phyloP scores from a whole-genome alignment of 2,113 vertebrate genomes.

The Miniopterus natalensis region DNA sequence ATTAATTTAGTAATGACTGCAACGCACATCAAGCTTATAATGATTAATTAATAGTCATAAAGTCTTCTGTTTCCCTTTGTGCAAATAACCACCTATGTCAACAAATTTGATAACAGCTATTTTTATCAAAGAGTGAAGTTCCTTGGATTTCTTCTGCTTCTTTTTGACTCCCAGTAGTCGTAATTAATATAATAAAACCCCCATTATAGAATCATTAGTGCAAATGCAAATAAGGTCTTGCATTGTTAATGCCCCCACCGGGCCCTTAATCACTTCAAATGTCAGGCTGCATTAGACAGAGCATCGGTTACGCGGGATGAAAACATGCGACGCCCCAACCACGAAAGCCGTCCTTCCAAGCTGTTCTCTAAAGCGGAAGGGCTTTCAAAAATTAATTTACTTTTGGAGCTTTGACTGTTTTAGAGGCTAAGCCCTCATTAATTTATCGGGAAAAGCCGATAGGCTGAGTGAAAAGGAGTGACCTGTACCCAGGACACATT shows the following conservation, averaged over 20 bases:
- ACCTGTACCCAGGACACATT: background rate
- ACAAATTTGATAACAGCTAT: constrained; percentile 75
- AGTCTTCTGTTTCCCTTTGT: constrained; percentile 75
- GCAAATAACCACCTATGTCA: constrained; percentile 83
- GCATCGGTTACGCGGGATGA: constrained; percentile 83
- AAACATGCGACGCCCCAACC: constrained; percentile 68
- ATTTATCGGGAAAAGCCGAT: constrained; percentile 38
- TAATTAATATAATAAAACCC: constrained; percentile 89
- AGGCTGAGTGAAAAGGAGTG: background rate
- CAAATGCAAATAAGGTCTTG: constrained; percentile 87
- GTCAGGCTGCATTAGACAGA: constrained; percentile 85
- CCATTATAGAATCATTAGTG: constrained; percentile 89
- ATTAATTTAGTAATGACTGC: constrained; percentile 79
- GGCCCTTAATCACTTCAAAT: constrained; percentile 84
- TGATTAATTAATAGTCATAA: constrained; percentile 82
- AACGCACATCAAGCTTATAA: constrained; percentile 61
- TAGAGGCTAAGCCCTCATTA: constrained; percentile 65
- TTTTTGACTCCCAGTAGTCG: constrained; percentile 76
- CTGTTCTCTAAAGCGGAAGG: constrained; percentile 57
- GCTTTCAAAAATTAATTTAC: constrained; percentile 64
- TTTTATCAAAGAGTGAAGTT: constrained; percentile 77
- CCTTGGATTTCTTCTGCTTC: constrained; percentile 77
- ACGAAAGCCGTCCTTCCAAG: constrained; percentile 68
- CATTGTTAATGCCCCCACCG: constrained; percentile 86
- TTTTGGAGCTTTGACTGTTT: constrained; percentile 30